A percentile compares a stretch with the other conserved stretches of the same genome.
phyloP scores from a whole-genome alignment of 2,888 invertebrate genomes.

The Pelosia muscerda region DNA sequence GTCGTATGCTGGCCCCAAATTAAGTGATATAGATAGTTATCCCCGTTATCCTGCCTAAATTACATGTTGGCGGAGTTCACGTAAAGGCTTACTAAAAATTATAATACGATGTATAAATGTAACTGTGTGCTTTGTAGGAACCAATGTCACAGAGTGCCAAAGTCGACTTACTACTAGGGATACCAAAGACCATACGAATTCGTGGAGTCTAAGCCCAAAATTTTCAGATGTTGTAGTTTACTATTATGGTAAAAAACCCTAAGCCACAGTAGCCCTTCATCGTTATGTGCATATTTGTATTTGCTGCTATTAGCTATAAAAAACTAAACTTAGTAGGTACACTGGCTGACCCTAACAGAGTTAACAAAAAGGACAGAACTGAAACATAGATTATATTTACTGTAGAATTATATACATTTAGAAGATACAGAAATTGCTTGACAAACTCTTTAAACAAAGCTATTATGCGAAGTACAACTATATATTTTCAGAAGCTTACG shows the following conservation, averaged over 20 bases:
- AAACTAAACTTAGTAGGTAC: no score
- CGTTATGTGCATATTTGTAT: no score
- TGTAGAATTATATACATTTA: neutral
- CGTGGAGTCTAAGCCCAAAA: no score
- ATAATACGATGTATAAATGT: neutral
- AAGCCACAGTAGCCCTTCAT: no score
- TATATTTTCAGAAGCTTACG: constrained; percentile 10
- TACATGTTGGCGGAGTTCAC: constrained; percentile 20
- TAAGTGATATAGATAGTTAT: constrained; percentile 51
- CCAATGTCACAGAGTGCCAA: neutral
- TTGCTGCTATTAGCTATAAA: no score
- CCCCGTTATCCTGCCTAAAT: constrained; percentile 45
- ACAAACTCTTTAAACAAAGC: neutral
- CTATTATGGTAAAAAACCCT: no score
- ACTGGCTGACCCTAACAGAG: neutral
- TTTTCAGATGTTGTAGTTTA: no score
- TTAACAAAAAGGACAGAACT: neutral
- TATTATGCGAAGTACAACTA: constrained; percentile 9
- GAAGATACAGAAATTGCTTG: neutral
- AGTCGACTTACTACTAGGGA: no score
- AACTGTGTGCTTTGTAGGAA: neutral
- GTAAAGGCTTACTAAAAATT: constrained; percentile 11
- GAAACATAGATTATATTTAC: neutral
- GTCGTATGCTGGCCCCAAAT: constrained; percentile 37
- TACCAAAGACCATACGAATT: no score